Evolutionary conservation across 2,797 vertebrate species (phyloP).

Genomic region (Labroides dimidiatus): DNA sequence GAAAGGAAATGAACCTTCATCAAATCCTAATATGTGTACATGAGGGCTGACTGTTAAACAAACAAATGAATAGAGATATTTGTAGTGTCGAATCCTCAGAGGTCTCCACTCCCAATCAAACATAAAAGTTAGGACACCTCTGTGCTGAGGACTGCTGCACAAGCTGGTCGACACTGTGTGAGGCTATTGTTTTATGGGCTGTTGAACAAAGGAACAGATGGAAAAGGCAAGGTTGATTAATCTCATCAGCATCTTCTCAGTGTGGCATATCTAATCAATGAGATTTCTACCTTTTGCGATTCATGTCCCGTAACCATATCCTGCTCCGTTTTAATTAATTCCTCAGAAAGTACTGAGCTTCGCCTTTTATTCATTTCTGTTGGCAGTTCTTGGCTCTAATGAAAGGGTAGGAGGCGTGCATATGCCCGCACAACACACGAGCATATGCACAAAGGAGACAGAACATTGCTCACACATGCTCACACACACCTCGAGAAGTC

Average conservation of each 20-base stretch:
- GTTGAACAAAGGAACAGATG: conserved; percentile 78
- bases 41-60: conserved; percentile 20
- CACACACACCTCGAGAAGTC: conserved; percentile 91
- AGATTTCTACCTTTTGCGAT: conserved; percentile 64
- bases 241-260: conserved; percentile 75
- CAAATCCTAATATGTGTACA: conserved; percentile 33
- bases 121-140: conserved; percentile 63
- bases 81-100: conserved; percentile 41
- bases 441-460: conserved; percentile 22
- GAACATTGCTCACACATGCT: conserved; percentile 54
- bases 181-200: conserved; percentile 67
- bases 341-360: conserved; percentile 62
- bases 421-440: conserved; percentile 35
- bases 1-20: conserved; percentile 37
- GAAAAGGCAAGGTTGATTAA: conserved; percentile 79
- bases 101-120: conserved; percentile 49
- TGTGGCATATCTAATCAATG: conserved; percentile 68
- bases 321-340: conserved; percentile 76
- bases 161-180: conserved; percentile 60
- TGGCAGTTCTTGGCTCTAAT: conserved; percentile 31
- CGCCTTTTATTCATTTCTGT: conserved; percentile 52
- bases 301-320: conserved; percentile 64
- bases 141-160: conserved; percentile 55
- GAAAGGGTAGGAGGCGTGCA: conserved; percentile 26
- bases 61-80: conserved; percentile 27